Conservation (phyloP, 2,888 invertebrate genomes). For the Linyphia triangularis region DNA sequence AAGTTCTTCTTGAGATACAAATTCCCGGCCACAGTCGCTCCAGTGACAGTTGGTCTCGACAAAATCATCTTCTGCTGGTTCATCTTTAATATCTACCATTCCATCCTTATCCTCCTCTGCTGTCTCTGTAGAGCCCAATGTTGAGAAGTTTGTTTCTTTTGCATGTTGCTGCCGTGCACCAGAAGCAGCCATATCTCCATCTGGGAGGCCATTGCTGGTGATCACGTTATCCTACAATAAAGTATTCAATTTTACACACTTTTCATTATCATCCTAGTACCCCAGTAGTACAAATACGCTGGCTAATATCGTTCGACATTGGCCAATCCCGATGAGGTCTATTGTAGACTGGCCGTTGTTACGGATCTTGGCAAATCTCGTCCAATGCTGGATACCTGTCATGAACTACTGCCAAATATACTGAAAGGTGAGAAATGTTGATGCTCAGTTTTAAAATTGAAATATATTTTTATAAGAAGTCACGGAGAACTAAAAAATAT, state of each 20-base stretch:
- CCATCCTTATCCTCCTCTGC: conserved; percentile 63
- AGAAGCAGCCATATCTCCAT: neutral
- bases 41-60: conserved; percentile 99
- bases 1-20: conserved; percentile 93
- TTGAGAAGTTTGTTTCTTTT: neutral
- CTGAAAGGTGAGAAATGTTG: too few species aligned
- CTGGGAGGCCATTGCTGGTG: neutral
- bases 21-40: conserved; percentile 95
- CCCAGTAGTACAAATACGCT: too few species aligned
- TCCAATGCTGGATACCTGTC: neutral
- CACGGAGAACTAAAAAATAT: too few species aligned
- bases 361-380: too few species aligned
- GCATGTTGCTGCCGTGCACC: neutral
- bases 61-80: conserved; percentile 96
- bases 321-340: too few species aligned
- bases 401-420: neutral
- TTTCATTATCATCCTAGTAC: neutral
- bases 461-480: too few species aligned
- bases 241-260: neutral
- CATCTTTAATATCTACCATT: conserved; percentile 79
- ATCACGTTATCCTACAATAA: conserved; percentile 31
- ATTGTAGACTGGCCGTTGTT: too few species aligned
- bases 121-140: neutral
- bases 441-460: too few species aligned
- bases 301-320: too few species aligned